Evolutionary conservation across 1,140 invertebrate genomes (phyloP).

Genomic region (Bemisia tabaci): DNA sequence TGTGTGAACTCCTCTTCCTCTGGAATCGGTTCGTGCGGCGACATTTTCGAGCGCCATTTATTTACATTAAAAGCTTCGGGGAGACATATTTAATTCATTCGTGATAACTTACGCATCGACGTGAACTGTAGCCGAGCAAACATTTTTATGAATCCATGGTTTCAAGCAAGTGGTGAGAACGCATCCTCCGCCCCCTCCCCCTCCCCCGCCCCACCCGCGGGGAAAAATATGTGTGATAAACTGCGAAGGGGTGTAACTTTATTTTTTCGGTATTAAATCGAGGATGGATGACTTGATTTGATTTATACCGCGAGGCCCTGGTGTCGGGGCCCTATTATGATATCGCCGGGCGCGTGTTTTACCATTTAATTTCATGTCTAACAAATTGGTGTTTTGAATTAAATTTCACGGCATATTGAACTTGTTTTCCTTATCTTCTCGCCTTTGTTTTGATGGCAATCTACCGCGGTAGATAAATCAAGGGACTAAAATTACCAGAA

Average conservation of each 20-base stretch:
- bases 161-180: background rate
- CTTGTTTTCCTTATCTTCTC: background rate
- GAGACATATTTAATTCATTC: background rate
- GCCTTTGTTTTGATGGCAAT: background rate
- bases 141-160: background rate
- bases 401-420: background rate
- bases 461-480: no score
- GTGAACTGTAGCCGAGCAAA: background rate
- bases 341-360: no score
- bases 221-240: background rate
- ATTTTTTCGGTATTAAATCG: background rate
- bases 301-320: no score
- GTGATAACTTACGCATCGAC: background rate
- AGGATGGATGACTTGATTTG: background rate
- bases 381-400: no score
- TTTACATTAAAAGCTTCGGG: background rate
- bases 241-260: background rate
- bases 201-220: background rate
- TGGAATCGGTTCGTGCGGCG: background rate
- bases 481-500: no score
- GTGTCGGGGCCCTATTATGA: no score
- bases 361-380: no score
- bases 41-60: background rate
- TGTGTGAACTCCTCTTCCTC: background rate
- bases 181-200: background rate